Base-by-base conservation (phyloP, 2,113 vertebrate species). In the Rana temporaria region DNA sequence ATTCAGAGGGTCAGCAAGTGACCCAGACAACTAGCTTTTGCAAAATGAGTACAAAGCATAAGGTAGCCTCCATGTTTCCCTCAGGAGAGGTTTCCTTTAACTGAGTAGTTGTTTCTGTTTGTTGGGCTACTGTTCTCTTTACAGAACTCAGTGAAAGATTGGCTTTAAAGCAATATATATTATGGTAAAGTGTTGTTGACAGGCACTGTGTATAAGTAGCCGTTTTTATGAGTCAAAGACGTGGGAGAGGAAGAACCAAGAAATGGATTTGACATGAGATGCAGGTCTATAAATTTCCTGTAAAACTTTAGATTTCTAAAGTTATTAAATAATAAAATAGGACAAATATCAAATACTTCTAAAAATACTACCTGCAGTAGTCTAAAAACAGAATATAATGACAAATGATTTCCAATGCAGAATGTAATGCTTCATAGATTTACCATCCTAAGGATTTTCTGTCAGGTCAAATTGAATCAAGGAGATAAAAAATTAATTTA, bases 191-290 rank as follows among this genome's bases (percentile, higher is more conserved):
- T 32, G 34, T 32, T 34, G 65, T 67, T 67, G 65, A 67, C 26
- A 74, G 71, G 16, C 55, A 14, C 71, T 59, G 34, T 59, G 26
- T 34, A n/a, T 30, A 38, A 75, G 18, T 34, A 42, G 56, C 20
- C 11, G 34, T 67, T 67, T 67, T 67, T 67, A 32, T 67, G 26
- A 67, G 65, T 34, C 59, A 77, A 26, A 81, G 64, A 30, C 53
- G n/a, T 38, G 32, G 26, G 32, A 70, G 32, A 42, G 20, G 56
- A 71, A 70, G n/a, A 81, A 26, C 18, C 19, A 67, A n/a, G 56
- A 81, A 62, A 71, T 62, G 32, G 30, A 16, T 62, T 52, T 62
- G 72, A 75, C 17, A 75, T 9, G 42, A 76, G 14, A 62, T 14
- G 34, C 65, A 38, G 65, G 34, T 67, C 65, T 57, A 30, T 34